Percentiles rank a stretch among this genome's conserved stretches.
phyloP scores from a whole-genome alignment of 92 coral and sea anemone genomes.

The Umimayanthus chanpuru region DNA sequence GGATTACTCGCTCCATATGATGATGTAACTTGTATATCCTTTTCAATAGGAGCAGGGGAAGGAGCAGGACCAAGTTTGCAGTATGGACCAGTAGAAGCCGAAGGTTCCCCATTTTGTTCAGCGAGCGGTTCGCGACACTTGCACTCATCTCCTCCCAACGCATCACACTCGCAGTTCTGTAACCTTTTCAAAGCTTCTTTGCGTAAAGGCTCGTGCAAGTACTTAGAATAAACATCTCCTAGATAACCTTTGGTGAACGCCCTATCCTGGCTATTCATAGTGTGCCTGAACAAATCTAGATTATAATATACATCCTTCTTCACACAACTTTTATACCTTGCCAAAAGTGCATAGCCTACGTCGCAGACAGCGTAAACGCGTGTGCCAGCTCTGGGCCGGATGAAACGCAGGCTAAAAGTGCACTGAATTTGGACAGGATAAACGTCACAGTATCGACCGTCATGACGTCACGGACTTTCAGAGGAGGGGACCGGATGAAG shows the following conservation, averaged over 20 bases:
- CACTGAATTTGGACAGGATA: no score
- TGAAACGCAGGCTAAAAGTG: no score
- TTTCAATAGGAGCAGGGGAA: not conserved
- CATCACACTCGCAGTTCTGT: not conserved
- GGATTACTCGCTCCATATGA: not conserved
- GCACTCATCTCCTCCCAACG: not conserved
- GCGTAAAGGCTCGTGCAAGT: not conserved
- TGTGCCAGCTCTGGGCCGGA: no score
- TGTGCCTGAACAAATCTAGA: not conserved
- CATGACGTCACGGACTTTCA: no score
- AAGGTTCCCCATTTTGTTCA: not conserved
- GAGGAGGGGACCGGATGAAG: no score
- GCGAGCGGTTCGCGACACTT: not conserved
- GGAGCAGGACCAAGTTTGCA: conserved; percentile 2
- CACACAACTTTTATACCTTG: no score
- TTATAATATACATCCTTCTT: no score
- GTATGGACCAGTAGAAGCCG: not conserved
- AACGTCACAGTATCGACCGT: no score
- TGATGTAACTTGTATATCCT: conserved; percentile 8
- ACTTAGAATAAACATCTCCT: not conserved
- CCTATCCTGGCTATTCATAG: not conserved
- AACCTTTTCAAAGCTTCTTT: not conserved
- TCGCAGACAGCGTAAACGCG: no score
- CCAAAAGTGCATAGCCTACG: no score
- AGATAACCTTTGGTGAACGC: not conserved